A percentile compares a stretch with the other conserved stretches of the same genome.
phyloP scores from a whole-genome alignment of 2,888 invertebrate genomes.

The Stenodema calcarata region DNA sequence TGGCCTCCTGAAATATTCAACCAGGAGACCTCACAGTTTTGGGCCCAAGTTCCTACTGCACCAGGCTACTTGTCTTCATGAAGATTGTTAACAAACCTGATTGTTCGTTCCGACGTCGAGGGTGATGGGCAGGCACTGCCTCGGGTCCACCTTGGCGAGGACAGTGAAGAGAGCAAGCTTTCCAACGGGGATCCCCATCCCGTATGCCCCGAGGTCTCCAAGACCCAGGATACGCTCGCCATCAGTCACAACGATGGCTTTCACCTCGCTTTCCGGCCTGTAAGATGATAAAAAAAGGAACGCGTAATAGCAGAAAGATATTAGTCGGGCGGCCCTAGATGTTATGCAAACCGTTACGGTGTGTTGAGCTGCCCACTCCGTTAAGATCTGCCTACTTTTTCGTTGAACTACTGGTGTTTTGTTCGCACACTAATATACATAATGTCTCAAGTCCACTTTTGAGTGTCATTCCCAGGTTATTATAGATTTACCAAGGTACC shows the following conservation, averaged over 20 bases:
- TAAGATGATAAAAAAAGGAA: neutral
- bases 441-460: too few species aligned
- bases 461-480: too few species aligned
- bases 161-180: constrained; percentile 97
- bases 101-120: constrained; percentile 75
- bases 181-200: constrained; percentile 99
- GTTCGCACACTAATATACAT: too few species aligned
- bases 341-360: neutral
- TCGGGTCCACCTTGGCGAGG: constrained; percentile 93
- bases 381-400: too few species aligned
- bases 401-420: too few species aligned
- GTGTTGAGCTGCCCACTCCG: neutral
- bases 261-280: constrained; percentile 67
- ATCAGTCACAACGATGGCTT: constrained; percentile 94
- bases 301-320: neutral
- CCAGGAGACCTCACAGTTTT: too few species aligned
- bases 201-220: constrained; percentile 95
- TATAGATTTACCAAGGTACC: too few species aligned
- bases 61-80: too few species aligned
- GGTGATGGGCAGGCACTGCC: constrained; percentile 92
- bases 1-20: too few species aligned
- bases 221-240: constrained; percentile 97
- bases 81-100: constrained; percentile 62
- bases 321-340: neutral
- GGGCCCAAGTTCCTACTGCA: too few species aligned